Percentiles rank a stretch among this genome's conserved stretches.
Conservation (phyloP, 2,888 invertebrate genomes). For the Pseudococcus longispinus region DNA sequence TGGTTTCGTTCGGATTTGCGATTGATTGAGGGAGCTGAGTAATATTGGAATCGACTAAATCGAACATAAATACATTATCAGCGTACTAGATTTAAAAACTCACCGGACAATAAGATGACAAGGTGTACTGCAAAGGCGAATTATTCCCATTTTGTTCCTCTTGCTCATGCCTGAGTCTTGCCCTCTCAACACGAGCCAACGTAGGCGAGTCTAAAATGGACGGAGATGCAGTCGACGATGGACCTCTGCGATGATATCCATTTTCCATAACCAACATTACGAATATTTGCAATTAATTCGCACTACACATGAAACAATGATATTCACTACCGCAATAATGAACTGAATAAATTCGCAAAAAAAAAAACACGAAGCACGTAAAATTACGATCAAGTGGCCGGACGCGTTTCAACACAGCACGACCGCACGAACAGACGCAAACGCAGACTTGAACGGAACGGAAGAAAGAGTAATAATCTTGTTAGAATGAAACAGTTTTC, state of each 20-base stretch:
- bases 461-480: conserved; percentile 28
- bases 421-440: neutral
- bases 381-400: neutral
- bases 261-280: conserved; percentile 55
- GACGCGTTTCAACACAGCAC: neutral
- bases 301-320: neutral
- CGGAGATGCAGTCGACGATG: conserved; percentile 61
- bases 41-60: neutral
- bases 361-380: neutral
- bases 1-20: too few relatives aligned
- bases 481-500: conserved; percentile 1
- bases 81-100: neutral
- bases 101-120: conserved; percentile 59
- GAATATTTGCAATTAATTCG: neutral
- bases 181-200: conserved; percentile 69
- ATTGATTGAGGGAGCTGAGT: neutral
- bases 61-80: neutral
- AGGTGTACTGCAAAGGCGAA: conserved; percentile 57
- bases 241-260: conserved; percentile 60
- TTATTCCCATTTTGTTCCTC: conserved; percentile 60
- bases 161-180: conserved; percentile 66
- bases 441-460: conserved; percentile 7
- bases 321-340: neutral
- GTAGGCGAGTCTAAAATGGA: conserved; percentile 70
- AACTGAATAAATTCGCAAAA: conserved; percentile 3